Evolutionary conservation across 1,140 invertebrate genomes (phyloP).

Genomic region (Dinothrombium tinctorium): DNA sequence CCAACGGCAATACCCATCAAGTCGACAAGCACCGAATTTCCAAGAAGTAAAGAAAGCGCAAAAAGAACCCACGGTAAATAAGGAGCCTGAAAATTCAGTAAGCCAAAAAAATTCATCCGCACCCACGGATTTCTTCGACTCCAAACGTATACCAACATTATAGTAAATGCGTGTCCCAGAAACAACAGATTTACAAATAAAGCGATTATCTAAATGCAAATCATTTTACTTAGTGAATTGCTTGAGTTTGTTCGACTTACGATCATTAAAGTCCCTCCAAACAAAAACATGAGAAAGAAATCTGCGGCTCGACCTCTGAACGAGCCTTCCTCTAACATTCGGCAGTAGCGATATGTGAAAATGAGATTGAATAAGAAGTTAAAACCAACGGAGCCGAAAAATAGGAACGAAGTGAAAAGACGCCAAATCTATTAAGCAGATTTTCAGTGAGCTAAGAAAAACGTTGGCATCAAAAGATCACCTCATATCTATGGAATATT

Average conservation of each 20-base stretch:
- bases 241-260: too few relatives aligned
- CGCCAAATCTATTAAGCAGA: constrained; percentile 50
- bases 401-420: constrained; percentile 86
- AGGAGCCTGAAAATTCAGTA: constrained; percentile 93
- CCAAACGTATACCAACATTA: constrained; percentile 99
- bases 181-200: constrained; percentile 94
- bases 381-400: constrained; percentile 93
- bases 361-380: constrained; percentile 99
- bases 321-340: constrained; percentile 94
- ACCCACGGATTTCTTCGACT: constrained; percentile 84
- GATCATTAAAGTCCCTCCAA: constrained; percentile 48
- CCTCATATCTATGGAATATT: constrained; percentile 21
- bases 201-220: constrained; percentile 59
- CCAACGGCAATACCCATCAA: constrained; percentile 90
- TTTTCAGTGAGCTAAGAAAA: neutral
- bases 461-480: constrained; percentile 4
- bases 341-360: constrained; percentile 94
- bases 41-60: constrained; percentile 81
- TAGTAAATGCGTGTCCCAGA: constrained; percentile 93
- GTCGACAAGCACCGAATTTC: constrained; percentile 89
- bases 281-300: constrained; percentile 97
- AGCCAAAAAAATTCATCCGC: constrained; percentile 94
- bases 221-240: too few relatives aligned
- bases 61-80: constrained; percentile 95
- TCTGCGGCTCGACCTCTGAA: constrained; percentile 87